A percentile compares a stretch with the other conserved stretches of the same genome.
phyloP scores from a whole-genome alignment of 2,113 vertebrate species.

The Bombycilla garrulus region DNA sequence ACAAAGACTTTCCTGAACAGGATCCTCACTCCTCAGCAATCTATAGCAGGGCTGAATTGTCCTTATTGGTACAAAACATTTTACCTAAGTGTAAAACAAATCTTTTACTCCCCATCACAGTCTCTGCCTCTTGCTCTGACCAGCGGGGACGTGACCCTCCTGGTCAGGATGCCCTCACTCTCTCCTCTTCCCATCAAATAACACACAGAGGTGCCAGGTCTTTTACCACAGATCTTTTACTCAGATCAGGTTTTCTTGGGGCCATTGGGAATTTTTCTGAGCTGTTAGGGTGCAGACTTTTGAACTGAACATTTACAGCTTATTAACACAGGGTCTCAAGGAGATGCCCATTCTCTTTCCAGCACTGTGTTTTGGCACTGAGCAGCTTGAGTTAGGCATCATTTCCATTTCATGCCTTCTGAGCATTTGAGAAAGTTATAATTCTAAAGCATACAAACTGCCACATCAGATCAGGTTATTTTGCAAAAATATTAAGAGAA shows the following conservation, averaged over 20 bases:
- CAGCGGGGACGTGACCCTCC: neutral
- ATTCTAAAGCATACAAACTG: neutral
- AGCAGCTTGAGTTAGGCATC: neutral
- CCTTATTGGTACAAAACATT: neutral
- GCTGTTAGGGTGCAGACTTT: neutral
- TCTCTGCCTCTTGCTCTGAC: neutral
- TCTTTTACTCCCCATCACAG: neutral
- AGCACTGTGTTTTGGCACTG: rapidly evolving
- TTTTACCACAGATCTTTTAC: neutral
- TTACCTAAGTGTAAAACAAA: neutral
- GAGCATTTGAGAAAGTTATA: neutral
- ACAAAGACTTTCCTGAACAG: neutral
- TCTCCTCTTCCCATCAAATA: neutral
- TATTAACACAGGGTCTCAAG: neutral
- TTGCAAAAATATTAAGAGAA: neutral
- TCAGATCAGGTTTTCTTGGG: neutral
- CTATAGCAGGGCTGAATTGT: neutral
- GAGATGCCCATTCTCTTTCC: neutral
- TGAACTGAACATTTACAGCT: neutral
- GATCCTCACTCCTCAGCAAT: neutral
- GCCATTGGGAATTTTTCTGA: neutral
- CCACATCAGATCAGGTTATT: neutral
- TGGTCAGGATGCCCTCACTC: neutral
- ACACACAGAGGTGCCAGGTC: neutral
- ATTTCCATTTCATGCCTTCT: neutral